Percentiles rank a stretch among this genome's conserved stretches.
These are phyloP conservation scores for Cichlasoma orientale DNA, from an alignment of 2,797 vertebrate species.

Conservation along the genomic window DNA sequence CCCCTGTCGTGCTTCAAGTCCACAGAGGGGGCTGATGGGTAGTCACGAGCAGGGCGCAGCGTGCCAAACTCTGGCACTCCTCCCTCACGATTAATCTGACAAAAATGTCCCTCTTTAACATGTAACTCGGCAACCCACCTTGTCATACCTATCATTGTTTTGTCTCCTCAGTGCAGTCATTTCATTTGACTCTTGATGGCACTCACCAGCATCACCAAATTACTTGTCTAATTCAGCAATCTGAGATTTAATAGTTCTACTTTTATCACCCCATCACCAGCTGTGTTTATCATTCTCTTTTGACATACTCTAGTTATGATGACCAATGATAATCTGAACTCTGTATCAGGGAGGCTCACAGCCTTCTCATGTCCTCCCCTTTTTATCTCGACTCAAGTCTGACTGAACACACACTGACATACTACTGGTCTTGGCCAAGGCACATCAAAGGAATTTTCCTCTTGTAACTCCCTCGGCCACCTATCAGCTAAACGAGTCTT, in stretches of 20 bases:
- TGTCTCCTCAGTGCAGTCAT: neutral
- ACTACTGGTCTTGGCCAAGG: constrained; percentile 12
- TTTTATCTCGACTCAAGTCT: neutral
- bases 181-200: constrained; percentile 14
- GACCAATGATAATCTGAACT: constrained; percentile 18
- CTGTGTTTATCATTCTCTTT: neutral
- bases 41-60: constrained; percentile 73
- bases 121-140: constrained; percentile 36
- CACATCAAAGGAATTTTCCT: constrained; percentile 66
- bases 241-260: neutral
- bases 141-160: constrained; percentile 20
- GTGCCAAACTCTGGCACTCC: constrained; percentile 68
- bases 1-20: constrained; percentile 70
- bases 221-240: constrained; percentile 9
- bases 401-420: constrained; percentile 4
- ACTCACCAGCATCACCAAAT: constrained; percentile 13
- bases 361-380: too few relatives aligned
- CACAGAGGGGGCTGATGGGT: constrained; percentile 64
- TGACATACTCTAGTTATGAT: neutral
- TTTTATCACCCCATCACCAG: neutral
- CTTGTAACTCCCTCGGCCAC: constrained; percentile 55
- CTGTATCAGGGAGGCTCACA: neutral
- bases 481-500: constrained; percentile 70
- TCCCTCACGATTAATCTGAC: constrained; percentile 59
- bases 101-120: constrained; percentile 12